Base-by-base conservation (phyloP, 2,888 invertebrate genomes). In the Branchipolynoe longqiensis region DNA sequence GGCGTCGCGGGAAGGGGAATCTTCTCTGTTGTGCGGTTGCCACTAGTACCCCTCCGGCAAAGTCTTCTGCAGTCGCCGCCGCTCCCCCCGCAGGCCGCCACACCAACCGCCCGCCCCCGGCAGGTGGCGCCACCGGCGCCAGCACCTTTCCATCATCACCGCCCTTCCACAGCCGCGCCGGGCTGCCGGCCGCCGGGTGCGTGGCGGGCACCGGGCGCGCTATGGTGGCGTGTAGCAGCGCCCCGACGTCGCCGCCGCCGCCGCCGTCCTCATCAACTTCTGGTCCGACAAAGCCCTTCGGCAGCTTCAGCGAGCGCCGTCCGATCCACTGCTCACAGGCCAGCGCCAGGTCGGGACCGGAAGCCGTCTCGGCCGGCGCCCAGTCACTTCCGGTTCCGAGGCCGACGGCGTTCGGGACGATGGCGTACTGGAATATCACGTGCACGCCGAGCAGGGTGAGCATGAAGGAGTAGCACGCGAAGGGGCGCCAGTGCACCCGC, bases 401-500 rank as follows among this genome's bases (percentile, higher is more conserved):
- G 8, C 78, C 78, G 41, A 14, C 48, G 2, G 78, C 78, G 28
- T 78, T 78, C 0, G 84, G 84, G 33, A 73, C 69, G 14, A 84
- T 48, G n/a, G 69, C 84, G 54, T 84, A 84, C 31, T 62, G 64
- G 62, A 84, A 48, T 3, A 84, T 0, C n/a, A 84, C 84, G 33
- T 84, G 84, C 31, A 84, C 31, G 1, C 48, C 64, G 1, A 84
- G 48, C 18, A 69, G 62, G 22, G 84, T 84, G n/a, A 84, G 25
- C 40, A 84, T 62, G 56, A 84, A 84, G 31, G 84, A 84, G 64
- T 84, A 84, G 69, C 84, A 84, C n/a, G 48, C 64, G n/a, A 84
- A 69, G 25, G 41, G 84, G 25, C 84, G 62, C 64, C 84, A 84
- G 73, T 84, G 41, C 14, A 84, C 36, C 64, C 84, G 6, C 41